Evolutionary conservation across 1,140 invertebrate genomes (phyloP), one percentile per base, ranked within the genome.

Genomic region (Pantala flavescens): DNA sequence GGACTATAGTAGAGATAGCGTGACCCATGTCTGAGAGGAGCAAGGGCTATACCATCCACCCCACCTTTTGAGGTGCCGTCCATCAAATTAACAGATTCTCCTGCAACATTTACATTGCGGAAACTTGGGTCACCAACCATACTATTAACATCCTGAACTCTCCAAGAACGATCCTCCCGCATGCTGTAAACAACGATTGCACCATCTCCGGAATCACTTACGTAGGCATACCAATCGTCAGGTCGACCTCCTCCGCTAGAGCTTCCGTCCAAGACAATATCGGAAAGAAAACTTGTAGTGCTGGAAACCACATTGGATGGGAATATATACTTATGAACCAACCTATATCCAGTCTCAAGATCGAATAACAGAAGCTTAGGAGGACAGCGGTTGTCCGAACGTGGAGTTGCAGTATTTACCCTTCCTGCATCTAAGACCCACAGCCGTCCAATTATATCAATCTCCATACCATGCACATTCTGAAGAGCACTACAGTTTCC

Each of bases 371-470:
- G 85, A 12, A 92, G 78, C 74, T 89, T 87, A 0, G 90, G 87
- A 0, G 87, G 86, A 78, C 90, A 92, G 24, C 79, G 80, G 19
- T 81, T 80, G 43, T 83, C 84, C 3, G 49, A 63, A 14, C 21
- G 36, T 1, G 19, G 73, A 0, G 81, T 78, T 0, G 86, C 78
- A 14, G 79, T 71, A 0, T 82, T 85, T 71, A 86, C 77, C 14
- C 85, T 85, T 0, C 89, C 89, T 19, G 87, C 86, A 77, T 92
- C 90, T 63, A 91, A 78, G 0, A 90, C 85, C 90, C 90, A 92
- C 87, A 92, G 88, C 0, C 88, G 81, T 3, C 88, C 90, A 24
- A 84, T 82, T 0, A 84, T 84, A 77, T 91, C 90, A 23, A 91
- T 88, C 80, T 91, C 90, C 78, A 91, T 84, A 77, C 87, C 88